Percentiles rank a stretch among this genome's conserved stretches.
Evolutionary conservation across 2,797 vertebrate species (phyloP).

Genomic region (Philypnodon macrostomus): DNA sequence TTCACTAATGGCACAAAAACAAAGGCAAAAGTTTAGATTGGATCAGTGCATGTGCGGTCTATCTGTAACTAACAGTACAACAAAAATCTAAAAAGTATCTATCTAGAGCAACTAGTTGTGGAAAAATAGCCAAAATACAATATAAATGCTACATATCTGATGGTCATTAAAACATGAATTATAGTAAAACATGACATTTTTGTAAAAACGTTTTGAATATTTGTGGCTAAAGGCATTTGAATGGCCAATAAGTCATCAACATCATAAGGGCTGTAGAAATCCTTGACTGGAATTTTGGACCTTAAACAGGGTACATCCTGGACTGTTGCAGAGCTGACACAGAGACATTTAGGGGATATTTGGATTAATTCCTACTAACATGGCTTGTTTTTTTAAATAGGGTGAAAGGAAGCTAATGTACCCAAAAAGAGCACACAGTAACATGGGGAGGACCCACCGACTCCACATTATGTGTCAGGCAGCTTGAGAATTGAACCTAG

Average conservation of each 20-base stretch:
- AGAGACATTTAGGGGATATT: too few species aligned
- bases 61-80: conserved; percentile 17
- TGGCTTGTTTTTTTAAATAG: too few species aligned
- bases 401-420: too few species aligned
- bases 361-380: too few species aligned
- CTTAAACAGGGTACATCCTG: too few species aligned
- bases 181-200: background rate
- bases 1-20: conserved; percentile 17
- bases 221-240: conserved; percentile 5
- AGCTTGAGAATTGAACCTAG: too few species aligned
- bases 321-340: too few species aligned
- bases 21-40: conserved; percentile 5
- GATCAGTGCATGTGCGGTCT: conserved; percentile 56
- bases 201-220: conserved; percentile 4
- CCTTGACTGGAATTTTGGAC: conserved; percentile 9
- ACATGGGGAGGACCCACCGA: too few species aligned
- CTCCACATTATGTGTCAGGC: too few species aligned
- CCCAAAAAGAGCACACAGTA: too few species aligned
- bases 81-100: conserved; percentile 4
- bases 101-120: conserved; percentile 12
- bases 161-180: conserved; percentile 2
- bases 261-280: conserved; percentile 19
- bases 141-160: conserved; percentile 8
- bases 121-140: background rate
- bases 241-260: conserved; percentile 4